These are phyloP conservation scores for Microchirus variegatus DNA, from an alignment of 2,797 vertebrate genomes.

Conservation along the genomic window DNA sequence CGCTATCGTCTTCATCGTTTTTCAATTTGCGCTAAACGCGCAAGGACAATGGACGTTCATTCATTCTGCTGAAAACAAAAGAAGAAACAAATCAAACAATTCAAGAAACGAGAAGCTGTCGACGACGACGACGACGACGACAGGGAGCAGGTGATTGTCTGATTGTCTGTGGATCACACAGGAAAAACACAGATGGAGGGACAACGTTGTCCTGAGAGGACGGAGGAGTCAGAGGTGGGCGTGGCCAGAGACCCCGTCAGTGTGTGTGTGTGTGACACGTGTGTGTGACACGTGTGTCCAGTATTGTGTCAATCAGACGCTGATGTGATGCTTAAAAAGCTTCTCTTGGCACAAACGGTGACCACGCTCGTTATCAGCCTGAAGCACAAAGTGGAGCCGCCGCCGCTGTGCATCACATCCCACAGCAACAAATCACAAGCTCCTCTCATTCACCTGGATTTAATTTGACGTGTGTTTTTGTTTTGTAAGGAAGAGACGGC, in stretches of 20 bases:
- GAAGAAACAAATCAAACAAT: slow-evolving; percentile 54
- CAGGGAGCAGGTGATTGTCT: slow-evolving; percentile 55
- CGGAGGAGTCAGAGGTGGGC: slow-evolving; percentile 56
- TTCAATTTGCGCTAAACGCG: slow-evolving; percentile 45
- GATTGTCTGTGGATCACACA: slow-evolving; percentile 72
- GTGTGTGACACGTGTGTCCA: too few species aligned
- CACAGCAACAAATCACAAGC: slow-evolving; percentile 1
- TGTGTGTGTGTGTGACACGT: too few species aligned
- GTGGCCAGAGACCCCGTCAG: slow-evolving; percentile 36
- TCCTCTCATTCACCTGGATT: slow-evolving; percentile 31
- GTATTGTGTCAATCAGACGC: slow-evolving; percentile 24
- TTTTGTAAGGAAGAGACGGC: slow-evolving; percentile 17
- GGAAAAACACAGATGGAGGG: slow-evolving; percentile 2
- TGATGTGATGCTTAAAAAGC: slow-evolving; percentile 22
- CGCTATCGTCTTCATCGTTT: background rate
- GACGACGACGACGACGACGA: slow-evolving; percentile 60
- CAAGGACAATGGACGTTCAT: slow-evolving; percentile 65
- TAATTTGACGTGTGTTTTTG: background rate
- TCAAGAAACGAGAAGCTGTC: slow-evolving; percentile 23
- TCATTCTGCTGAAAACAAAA: slow-evolving; percentile 71
- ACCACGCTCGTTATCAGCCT: slow-evolving; percentile 40
- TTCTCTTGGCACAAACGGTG: slow-evolving; percentile 17
- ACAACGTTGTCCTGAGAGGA: slow-evolving; percentile 31
- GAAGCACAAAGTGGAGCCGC: slow-evolving; percentile 38
- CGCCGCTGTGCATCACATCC: slow-evolving; percentile 11